Percentiles rank a stretch among this genome's conserved stretches.
Conservation (phyloP, 2,888 invertebrate genomes). For the Tetanocera ferruginea region DNA sequence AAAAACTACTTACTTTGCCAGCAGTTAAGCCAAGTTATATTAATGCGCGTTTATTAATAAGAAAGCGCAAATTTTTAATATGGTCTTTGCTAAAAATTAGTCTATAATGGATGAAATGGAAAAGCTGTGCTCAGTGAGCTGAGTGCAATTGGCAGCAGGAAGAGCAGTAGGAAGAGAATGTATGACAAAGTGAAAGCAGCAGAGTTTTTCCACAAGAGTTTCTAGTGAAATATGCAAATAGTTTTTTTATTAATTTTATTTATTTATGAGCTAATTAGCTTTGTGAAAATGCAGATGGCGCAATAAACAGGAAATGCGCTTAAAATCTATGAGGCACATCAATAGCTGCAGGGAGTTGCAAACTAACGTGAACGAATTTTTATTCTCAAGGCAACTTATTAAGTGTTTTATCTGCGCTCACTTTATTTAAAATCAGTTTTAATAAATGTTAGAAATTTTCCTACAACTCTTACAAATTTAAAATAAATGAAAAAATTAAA, state of each 20-base stretch:
- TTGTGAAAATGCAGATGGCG: neutral
- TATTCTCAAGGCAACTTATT: too few species aligned
- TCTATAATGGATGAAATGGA: conserved; percentile 10
- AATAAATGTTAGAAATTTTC: neutral
- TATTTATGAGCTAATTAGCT: neutral
- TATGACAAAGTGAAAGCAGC: neutral
- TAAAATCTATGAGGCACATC: too few species aligned
- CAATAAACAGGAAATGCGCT: too few species aligned
- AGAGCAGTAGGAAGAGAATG: neutral
- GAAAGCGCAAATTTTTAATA: neutral
- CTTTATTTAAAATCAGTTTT: too few species aligned
- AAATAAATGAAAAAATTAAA: neutral
- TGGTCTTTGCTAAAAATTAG: conserved; percentile 10
- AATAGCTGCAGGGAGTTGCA: too few species aligned
- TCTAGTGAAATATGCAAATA: conserved; percentile 7
- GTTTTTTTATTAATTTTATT: conserved; percentile 2
- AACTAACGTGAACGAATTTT: too few species aligned
- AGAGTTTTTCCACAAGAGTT: neutral
- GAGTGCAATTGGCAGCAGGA: neutral
- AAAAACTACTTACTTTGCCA: neutral
- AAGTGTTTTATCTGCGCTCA: too few species aligned
- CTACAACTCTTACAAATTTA: neutral
- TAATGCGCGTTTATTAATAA: conserved; percentile 29
- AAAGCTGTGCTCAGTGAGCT: neutral
- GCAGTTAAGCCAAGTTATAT: neutral